Base-by-base conservation (phyloP, 92 coral and sea anemone genomes). In the Siderastrea radians region DNA sequence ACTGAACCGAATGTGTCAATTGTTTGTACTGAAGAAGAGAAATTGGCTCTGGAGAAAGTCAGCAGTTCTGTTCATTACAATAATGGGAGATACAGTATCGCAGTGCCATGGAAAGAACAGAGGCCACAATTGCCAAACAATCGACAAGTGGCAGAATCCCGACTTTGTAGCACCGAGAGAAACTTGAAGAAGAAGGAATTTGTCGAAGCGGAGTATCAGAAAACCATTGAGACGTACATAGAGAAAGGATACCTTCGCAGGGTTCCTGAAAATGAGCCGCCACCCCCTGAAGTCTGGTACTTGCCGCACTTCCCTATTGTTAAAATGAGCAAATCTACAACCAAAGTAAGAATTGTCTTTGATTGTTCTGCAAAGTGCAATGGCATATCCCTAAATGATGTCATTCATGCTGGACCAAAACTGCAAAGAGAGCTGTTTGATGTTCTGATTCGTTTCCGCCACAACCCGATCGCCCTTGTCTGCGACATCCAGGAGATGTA, bases 401-500 rank as follows among this genome's bases (percentile, higher is more conserved):
- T 79, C 63, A 93, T 93, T 74, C 75, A 82, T 66, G 77, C 93
- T 3, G 96, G 93, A 49, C 93, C 93, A 8, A 89, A 92, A 60
- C 77, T 92, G 6, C 93, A 89, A 72, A 73, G 76, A 64, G 88
- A 92, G 5, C 48, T 89, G 80, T 86, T 92, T 72, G 89, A 92
- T 67, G 95, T 92, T 43, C 82, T 92, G 17, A 57, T 81, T 49
- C 74, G 95, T 2, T 92, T 92, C 77, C 86, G 86, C 57, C 77
- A 79, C 48, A 73, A 85, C 47, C 86, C 93, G 4, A 84, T 89
- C 13, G 95, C 88, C 43, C 17, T 86, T 14, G 86, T 79, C 3
- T 88, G 87, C 43, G 87, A 92, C 86, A 84, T 92, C 55, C 80
- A 83, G 46, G 90, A 88, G 68, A 92, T 91, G 94, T 92, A 83